Percentiles rank a stretch among this genome's conserved stretches.
phyloP scores from a whole-genome alignment of 2,113 vertebrate species.

The Hyaena hyaena region DNA sequence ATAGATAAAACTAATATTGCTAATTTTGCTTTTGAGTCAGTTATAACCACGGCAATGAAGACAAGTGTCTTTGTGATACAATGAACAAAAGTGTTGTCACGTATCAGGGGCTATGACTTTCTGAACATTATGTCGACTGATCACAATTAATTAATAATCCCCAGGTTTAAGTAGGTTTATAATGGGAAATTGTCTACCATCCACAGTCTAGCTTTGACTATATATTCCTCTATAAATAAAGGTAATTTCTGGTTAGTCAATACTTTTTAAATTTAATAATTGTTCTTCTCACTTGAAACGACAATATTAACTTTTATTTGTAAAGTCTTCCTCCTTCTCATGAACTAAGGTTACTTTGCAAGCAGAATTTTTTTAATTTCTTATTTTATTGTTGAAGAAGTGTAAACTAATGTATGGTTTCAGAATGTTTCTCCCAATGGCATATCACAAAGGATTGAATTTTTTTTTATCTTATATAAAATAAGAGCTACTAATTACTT shows the following conservation, averaged over 20 bases:
- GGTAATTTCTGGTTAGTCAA: background rate
- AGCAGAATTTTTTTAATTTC: background rate
- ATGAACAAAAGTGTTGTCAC: background rate
- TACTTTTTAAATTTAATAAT: conserved; percentile 43
- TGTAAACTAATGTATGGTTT: background rate
- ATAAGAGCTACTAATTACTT: conserved; percentile 20
- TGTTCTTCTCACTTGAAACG: background rate
- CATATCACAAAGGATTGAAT: background rate
- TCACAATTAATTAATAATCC: background rate
- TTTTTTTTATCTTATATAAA: background rate
- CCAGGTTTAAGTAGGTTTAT: background rate
- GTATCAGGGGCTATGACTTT: background rate
- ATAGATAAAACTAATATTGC: background rate
- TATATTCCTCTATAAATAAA: background rate
- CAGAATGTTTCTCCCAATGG: background rate
- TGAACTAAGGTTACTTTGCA: background rate
- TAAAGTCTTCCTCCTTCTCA: background rate
- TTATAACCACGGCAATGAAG: background rate
- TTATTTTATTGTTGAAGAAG: background rate
- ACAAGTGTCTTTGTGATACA: background rate
- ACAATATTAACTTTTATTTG: conserved; percentile 37
- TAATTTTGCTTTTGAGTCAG: conserved; percentile 12
- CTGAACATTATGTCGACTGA: background rate
- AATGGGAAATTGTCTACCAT: background rate
- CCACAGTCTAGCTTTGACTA: background rate